These are phyloP conservation scores for Aquatica leii DNA, from an alignment of 2,888 invertebrate species.

Conservation along the genomic window DNA sequence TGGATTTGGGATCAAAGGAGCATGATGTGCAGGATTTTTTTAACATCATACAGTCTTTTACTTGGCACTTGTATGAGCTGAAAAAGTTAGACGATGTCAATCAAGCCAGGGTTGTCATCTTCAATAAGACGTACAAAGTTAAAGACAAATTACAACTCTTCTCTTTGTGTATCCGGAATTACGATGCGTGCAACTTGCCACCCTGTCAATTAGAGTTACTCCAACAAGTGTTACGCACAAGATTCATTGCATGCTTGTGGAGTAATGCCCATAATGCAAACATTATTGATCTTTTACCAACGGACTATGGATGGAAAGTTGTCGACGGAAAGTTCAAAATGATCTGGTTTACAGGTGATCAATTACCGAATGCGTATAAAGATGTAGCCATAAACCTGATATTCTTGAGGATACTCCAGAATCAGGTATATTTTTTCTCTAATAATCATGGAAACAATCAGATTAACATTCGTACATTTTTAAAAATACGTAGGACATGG, in stretches of 20 bases:
- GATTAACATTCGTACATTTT: too few species aligned
- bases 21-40: neutral
- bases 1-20: neutral
- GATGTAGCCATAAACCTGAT: too few species aligned
- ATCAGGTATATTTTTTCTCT: too few species aligned
- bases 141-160: conserved; percentile 45
- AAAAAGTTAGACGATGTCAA: neutral
- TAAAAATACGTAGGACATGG: too few species aligned
- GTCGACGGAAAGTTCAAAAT: neutral
- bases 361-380: too few species aligned
- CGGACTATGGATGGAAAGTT: conserved; percentile 1
- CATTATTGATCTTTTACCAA: neutral
- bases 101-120: neutral
- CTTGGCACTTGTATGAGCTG: neutral
- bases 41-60: neutral
- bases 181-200: conserved; percentile 47
- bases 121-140: conserved; percentile 43
- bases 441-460: too few species aligned
- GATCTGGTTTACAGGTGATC: too few species aligned
- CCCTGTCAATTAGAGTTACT: conserved; percentile 46
- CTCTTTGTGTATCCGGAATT: too few species aligned
- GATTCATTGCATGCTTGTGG: conserved; percentile 47
- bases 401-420: too few species aligned
- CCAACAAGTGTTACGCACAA: conserved; percentile 47
- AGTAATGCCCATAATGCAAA: conserved; percentile 36